Evolutionary conservation across 2,113 vertebrate genomes (phyloP).

Genomic region (Neopipo cinnamomea): DNA sequence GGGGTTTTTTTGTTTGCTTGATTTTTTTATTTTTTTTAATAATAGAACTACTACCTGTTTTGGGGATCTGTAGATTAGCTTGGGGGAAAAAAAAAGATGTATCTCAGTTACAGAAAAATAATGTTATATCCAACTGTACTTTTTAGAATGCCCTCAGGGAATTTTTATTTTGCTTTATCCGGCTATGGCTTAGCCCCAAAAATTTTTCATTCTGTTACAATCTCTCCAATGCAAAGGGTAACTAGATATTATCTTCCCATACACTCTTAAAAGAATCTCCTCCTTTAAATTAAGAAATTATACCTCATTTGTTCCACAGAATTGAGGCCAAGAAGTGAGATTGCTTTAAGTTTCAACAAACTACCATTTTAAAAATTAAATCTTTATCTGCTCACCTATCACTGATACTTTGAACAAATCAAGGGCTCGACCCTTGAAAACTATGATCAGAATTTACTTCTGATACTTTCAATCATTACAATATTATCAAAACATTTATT

Average conservation of each 20-base stretch:
- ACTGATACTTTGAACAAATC: background rate
- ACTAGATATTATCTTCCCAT: background rate
- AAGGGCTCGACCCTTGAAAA: background rate
- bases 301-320: fast-evolving
- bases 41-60: background rate
- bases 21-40: background rate
- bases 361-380: background rate
- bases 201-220: background rate
- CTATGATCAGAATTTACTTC: background rate
- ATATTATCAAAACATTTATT: background rate
- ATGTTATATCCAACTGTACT: background rate
- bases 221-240: background rate
- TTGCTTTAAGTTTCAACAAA: background rate
- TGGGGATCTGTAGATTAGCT: background rate
- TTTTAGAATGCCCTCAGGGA: background rate
- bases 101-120: background rate
- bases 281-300: background rate
- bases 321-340: background rate
- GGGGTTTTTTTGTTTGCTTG: background rate
- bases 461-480: background rate
- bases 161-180: background rate
- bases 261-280: background rate
- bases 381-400: background rate
- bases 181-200: background rate
- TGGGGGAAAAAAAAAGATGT: background rate